These are phyloP conservation scores for Dryomyza anilis DNA, from an alignment of 2,888 invertebrate genomes.

Conservation along the genomic window DNA sequence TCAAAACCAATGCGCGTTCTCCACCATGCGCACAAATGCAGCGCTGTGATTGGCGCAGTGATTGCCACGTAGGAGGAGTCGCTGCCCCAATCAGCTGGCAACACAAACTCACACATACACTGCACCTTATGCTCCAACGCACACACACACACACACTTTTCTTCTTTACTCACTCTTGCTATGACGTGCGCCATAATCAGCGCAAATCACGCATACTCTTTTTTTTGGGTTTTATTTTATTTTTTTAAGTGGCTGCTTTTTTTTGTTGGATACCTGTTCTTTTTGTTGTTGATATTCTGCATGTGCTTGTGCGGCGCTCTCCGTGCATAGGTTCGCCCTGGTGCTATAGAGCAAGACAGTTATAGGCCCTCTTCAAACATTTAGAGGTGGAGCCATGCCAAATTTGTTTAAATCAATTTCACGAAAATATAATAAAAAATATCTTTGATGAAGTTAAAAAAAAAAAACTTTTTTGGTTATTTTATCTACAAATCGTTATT, in stretches of 20 bases:
- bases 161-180: neutral
- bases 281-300: neutral
- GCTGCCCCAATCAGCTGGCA: slow-evolving; percentile 20
- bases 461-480: too few species aligned
- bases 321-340: neutral
- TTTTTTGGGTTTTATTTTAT: slow-evolving; percentile 7
- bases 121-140: too few species aligned
- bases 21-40: slow-evolving; percentile 38
- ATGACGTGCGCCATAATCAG: slow-evolving; percentile 14
- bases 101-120: neutral
- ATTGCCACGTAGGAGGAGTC: slow-evolving; percentile 24
- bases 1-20: slow-evolving; percentile 49
- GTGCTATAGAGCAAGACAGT: slow-evolving; percentile 1
- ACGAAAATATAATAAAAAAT: neutral
- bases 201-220: slow-evolving; percentile 16
- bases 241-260: too few species aligned
- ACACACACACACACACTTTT: neutral
- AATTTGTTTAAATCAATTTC: slow-evolving; percentile 14
- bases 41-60: slow-evolving; percentile 38
- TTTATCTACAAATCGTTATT: too few species aligned
- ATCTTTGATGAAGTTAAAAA: too few species aligned
- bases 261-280: neutral
- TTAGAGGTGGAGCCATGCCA: slow-evolving; percentile 19
- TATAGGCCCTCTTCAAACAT: neutral
- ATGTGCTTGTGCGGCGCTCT: neutral